These are phyloP conservation scores for Holacanthus passer DNA, from an alignment of 2,113 vertebrate genomes.

Conservation along the genomic window DNA sequence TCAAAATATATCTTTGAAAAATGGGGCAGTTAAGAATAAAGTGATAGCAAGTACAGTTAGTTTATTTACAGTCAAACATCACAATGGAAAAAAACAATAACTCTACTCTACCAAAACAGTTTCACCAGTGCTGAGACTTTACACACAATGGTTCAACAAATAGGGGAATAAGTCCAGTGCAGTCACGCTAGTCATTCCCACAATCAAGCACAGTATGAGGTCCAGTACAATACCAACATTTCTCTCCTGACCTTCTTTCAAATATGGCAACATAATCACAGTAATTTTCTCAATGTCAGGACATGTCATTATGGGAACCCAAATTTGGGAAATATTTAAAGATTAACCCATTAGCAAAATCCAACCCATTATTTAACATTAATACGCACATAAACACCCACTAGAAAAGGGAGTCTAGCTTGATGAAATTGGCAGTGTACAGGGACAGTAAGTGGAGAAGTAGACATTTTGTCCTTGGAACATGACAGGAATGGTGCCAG, in stretches of 20 bases:
- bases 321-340: slow-evolving; percentile 59
- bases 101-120: slow-evolving; percentile 82
- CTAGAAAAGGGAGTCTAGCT: slow-evolving; percentile 59
- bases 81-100: slow-evolving; percentile 84
- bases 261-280: slow-evolving; percentile 68
- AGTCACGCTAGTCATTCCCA: slow-evolving; percentile 70
- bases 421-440: slow-evolving; percentile 74
- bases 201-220: slow-evolving; percentile 76
- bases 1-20: slow-evolving; percentile 90
- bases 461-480: slow-evolving; percentile 65
- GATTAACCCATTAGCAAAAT: slow-evolving; percentile 52
- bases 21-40: slow-evolving; percentile 84
- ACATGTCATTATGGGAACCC: slow-evolving; percentile 54
- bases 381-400: slow-evolving; percentile 62
- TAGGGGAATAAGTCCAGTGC: slow-evolving; percentile 65
- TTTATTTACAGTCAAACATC: slow-evolving; percentile 83
- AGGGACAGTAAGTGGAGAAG: slow-evolving; percentile 52
- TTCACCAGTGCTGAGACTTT: slow-evolving; percentile 88
- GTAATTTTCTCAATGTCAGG: slow-evolving; percentile 50
- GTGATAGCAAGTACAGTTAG: slow-evolving; percentile 81
- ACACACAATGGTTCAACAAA: slow-evolving; percentile 78
- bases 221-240: slow-evolving; percentile 70
- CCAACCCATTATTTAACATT: slow-evolving; percentile 61
- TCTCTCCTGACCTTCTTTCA: slow-evolving; percentile 54
- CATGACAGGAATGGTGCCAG: slow-evolving; percentile 57